Evolutionary conservation across 2,797 vertebrate species (phyloP), one percentile per base, ranked within the genome.

Genomic region (Lepilemur ruficaudatus): DNA sequence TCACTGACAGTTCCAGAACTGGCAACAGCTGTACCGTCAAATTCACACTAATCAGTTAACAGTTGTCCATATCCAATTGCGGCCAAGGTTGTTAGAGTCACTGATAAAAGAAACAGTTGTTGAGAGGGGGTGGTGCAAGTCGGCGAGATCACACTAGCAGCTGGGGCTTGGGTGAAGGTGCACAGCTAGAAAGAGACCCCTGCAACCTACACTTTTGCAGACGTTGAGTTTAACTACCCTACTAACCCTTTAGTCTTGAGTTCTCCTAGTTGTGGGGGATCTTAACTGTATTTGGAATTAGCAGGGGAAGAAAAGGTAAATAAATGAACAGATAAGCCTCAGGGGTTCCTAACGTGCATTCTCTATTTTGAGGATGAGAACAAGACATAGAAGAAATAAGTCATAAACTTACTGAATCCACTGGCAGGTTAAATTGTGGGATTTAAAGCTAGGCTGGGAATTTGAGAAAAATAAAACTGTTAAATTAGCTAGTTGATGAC

Each of bases 31-130:
- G 43, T 25, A n/a, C 72, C 38, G 4, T 95, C 93, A 79, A 82
- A 83, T 50, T 88, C 85, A 86, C 81, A 83, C 38, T 57, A 28
- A 79, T 85, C 55, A 8, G 93, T 89, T 69, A 97, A 59, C 95
- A 86, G 81, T 61, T 94, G 88, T 92, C 63, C 85, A 95, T 86
- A 95, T 86, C 80, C 38, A 67, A 89, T 0, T 75, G 43, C 78
- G 76, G 81, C 81, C 87, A 86, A 92, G 48, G 78, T 50, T 94
- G 65, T 63, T 67, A 41, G 65, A 86, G 72, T 61, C 76, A 55
- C 38, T 59, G 92, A 81, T 70, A 73, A 87, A 95, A 91, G 69
- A 48, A 88, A 30, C 70, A 93, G 87, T 43, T 84, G 84, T 67
- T 69, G 76, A 80, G 79, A 32, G 72, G 70, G 67, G n/a, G 73